phyloP scores from a whole-genome alignment of 1,140 invertebrate genomes.

The Lepidurus packardi region DNA sequence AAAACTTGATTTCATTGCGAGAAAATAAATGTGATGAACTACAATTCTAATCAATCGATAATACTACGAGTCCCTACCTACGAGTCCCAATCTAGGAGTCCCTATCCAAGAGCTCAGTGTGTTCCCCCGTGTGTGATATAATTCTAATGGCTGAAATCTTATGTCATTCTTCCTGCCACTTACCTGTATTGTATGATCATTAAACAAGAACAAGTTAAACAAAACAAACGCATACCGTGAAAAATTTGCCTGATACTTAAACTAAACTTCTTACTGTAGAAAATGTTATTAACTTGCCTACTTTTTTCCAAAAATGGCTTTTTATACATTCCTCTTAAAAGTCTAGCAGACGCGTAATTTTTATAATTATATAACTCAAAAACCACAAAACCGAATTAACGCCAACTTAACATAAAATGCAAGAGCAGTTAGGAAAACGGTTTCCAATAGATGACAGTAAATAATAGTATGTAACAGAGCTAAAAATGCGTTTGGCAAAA shows the following conservation, averaged over 20 bases:
- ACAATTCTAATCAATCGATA: neutral
- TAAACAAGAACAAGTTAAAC: neutral
- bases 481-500: neutral
- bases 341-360: neutral
- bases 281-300: neutral
- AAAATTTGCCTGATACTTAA: neutral
- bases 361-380: neutral
- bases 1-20: slow-evolving; percentile 7
- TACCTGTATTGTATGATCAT: neutral
- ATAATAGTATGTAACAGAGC: neutral
- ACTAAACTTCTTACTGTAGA: too few species aligned
- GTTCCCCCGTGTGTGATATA: slow-evolving; percentile 1
- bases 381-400: neutral
- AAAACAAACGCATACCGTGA: neutral
- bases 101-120: neutral
- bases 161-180: neutral
- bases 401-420: neutral
- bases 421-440: neutral
- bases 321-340: neutral
- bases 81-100: neutral
- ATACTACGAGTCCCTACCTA: neutral
- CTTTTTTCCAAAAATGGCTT: neutral
- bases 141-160: neutral
- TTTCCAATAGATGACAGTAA: neutral
- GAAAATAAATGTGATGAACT: neutral